These are phyloP conservation scores for Chelonoidis abingdonii DNA, from an alignment of 2,113 vertebrate genomes.

Conservation along the genomic window DNA sequence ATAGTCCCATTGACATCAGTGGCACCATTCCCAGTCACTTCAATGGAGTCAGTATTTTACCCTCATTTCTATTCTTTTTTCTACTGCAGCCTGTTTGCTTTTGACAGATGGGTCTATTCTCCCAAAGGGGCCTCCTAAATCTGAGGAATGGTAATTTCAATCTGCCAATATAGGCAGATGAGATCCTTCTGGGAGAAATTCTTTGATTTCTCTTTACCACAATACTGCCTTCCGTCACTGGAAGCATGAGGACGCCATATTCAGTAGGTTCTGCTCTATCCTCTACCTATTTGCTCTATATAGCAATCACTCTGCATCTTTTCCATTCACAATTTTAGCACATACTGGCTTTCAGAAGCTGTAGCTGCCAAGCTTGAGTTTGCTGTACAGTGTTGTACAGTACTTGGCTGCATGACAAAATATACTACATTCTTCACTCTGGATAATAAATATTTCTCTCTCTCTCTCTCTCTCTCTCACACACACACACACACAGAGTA, in stretches of 20 bases:
- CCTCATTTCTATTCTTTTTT: slow-evolving; percentile 48
- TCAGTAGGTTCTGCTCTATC: background rate
- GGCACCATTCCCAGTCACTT: slow-evolving; percentile 57
- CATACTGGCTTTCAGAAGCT: background rate
- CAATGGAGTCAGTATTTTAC: slow-evolving; percentile 50
- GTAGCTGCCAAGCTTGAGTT: background rate
- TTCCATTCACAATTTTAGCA: background rate
- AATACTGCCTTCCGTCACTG: background rate
- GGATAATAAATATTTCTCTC: background rate
- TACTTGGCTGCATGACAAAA: background rate
- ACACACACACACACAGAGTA: background rate
- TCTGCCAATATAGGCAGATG: background rate
- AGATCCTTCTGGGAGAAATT: background rate
- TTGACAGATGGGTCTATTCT: slow-evolving; percentile 48
- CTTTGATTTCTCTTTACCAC: background rate
- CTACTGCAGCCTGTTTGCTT: slow-evolving; percentile 39
- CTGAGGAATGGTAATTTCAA: slow-evolving; percentile 20
- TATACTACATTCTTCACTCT: background rate
- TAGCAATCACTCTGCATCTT: background rate
- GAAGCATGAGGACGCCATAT: background rate
- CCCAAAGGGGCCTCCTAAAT: slow-evolving; percentile 31
- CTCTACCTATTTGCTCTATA: background rate
- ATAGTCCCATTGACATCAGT: slow-evolving; percentile 46
- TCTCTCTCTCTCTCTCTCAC: too few relatives aligned
- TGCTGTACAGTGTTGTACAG: background rate